Conservation (phyloP, 2,113 vertebrate genomes). For the Rhinopomastus cyanomelas region DNA sequence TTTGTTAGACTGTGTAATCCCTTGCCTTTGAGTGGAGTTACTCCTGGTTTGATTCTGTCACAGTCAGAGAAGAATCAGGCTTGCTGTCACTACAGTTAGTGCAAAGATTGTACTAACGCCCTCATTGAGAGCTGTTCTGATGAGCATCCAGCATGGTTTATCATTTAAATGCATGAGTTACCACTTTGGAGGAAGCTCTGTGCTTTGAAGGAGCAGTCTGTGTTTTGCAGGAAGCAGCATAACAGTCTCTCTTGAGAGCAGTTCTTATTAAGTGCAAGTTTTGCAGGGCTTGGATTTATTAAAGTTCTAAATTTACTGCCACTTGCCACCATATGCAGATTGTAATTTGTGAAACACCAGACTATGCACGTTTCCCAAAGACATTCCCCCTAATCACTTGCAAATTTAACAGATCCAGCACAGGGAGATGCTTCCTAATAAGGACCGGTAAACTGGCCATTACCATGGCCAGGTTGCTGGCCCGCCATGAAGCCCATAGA, state of each 20-base stretch:
- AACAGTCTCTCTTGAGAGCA: constrained; percentile 14
- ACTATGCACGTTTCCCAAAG: background rate
- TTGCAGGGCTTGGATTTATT: constrained; percentile 17
- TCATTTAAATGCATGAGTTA: background rate
- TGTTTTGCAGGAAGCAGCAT: background rate
- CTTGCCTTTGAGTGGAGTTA: background rate
- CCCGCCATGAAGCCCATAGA: background rate
- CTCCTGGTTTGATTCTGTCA: background rate
- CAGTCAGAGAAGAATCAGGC: background rate
- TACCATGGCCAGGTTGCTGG: background rate
- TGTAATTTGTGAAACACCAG: constrained; percentile 18
- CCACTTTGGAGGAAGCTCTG: background rate
- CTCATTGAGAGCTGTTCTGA: background rate
- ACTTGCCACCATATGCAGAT: background rate
- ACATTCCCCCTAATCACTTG: background rate
- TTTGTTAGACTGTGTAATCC: background rate
- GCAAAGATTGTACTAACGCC: background rate
- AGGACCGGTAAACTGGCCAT: background rate
- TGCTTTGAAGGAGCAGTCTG: background rate
- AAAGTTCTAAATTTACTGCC: constrained; percentile 9
- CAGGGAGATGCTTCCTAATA: background rate
- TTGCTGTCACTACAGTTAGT: background rate
- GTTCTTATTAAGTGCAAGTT: constrained; percentile 32
- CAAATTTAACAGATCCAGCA: background rate
- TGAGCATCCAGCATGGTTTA: background rate